phyloP scores from a whole-genome alignment of 2,113 vertebrate genomes.

The Misgurnus anguillicaudatus region DNA sequence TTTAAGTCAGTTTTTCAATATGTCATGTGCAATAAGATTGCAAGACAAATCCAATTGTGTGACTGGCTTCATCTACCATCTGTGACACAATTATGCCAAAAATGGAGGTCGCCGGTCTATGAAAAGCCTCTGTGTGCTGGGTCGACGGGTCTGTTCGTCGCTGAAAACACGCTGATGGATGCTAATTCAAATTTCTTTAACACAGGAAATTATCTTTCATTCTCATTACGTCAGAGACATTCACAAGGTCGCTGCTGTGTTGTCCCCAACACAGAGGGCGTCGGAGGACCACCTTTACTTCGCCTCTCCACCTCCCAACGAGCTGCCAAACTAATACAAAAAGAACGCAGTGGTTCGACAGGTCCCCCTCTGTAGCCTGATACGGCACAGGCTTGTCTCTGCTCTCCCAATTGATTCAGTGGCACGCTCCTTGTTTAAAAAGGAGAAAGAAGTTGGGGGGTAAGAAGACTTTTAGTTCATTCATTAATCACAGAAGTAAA shows the following conservation, averaged over 20 bases:
- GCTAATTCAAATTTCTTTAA: conserved; percentile 31
- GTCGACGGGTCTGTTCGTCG: not conserved
- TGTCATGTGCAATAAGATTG: not conserved
- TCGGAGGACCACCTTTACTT: conserved; percentile 56
- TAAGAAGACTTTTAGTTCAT: conserved; percentile 81
- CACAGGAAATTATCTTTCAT: conserved; percentile 12
- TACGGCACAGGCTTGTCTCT: conserved; percentile 68
- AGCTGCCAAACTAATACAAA: conserved; percentile 51
- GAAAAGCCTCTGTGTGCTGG: conserved; percentile 2
- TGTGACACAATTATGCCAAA: not conserved
- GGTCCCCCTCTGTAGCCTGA: conserved; percentile 62
- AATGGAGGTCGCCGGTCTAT: not conserved
- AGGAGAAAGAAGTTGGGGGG: conserved; percentile 67
- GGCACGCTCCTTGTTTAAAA: conserved; percentile 74
- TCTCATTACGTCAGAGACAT: conserved; percentile 1
- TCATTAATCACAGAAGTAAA: conserved; percentile 93
- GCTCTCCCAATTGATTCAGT: conserved; percentile 79
- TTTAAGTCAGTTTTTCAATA: conserved; percentile 23
- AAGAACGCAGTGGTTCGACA: conserved; percentile 49
- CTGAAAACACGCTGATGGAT: conserved; percentile 19
- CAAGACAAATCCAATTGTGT: conserved; percentile 18
- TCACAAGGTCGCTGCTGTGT: not conserved
- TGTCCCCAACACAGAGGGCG: conserved; percentile 44
- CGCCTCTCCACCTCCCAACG: conserved; percentile 61
- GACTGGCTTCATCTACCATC: conserved; percentile 7